phyloP scores from a whole-genome alignment of 2,797 vertebrate species.

The Onychomys torridus region DNA sequence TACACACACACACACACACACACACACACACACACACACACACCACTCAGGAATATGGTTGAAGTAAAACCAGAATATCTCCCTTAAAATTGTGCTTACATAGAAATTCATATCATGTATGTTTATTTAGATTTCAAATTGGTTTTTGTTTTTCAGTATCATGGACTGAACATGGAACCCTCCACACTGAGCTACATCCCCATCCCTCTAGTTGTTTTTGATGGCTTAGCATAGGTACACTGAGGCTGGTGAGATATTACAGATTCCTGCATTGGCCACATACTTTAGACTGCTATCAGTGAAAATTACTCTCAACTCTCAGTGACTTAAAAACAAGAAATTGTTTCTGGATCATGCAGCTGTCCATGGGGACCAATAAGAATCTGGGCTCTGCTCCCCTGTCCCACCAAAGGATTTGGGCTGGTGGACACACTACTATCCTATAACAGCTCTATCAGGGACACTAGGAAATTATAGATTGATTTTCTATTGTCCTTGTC shows the following conservation, averaged over 20 bases:
- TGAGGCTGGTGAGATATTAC: not conserved
- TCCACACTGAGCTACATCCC: accelerated
- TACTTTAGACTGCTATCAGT: not conserved
- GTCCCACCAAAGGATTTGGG: too few species aligned
- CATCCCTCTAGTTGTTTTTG: not conserved
- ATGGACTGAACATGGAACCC: not conserved
- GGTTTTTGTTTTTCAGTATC: not conserved
- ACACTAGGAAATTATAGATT: not conserved
- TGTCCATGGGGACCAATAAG: not conserved
- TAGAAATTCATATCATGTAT: not conserved
- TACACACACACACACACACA: not conserved
- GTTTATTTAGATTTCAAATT: slow-evolving; percentile 42
- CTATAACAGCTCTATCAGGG: not conserved
- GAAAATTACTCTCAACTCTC: not conserved
- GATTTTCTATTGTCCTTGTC: not conserved
- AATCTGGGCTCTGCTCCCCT: not conserved
- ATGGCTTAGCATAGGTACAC: not conserved
- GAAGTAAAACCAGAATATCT: not conserved
- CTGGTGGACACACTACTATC: not conserved
- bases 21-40: not conserved
- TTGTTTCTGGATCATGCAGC: not conserved
- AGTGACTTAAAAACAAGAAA: not conserved
- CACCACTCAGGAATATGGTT: not conserved
- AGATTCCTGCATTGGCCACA: not conserved
- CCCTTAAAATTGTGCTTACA: slow-evolving; percentile 41